Evolutionary conservation across 1,140 invertebrate genomes (phyloP).

Genomic region (Micrasema minimum): DNA sequence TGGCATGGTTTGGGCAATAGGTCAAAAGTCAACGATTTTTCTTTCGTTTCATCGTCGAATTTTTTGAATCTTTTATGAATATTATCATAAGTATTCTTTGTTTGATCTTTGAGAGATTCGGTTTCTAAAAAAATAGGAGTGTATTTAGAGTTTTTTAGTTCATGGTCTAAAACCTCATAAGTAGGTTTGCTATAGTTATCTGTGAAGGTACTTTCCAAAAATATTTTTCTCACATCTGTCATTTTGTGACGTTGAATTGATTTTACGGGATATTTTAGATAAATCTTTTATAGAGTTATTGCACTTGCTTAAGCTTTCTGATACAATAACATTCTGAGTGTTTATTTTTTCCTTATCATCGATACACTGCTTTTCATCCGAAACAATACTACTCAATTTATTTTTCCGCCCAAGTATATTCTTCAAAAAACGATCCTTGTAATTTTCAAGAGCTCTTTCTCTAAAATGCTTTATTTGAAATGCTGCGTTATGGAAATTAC

Average conservation of each 20-base stretch:
- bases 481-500: neutral
- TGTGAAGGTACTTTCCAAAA: neutral
- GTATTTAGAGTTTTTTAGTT: neutral
- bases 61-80: neutral
- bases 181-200: slow-evolving; percentile 26
- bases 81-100: neutral
- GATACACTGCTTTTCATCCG: neutral
- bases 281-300: neutral
- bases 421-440: slow-evolving; percentile 1
- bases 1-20: slow-evolving; percentile 5
- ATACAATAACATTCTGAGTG: neutral
- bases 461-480: no score
- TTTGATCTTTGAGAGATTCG: neutral
- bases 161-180: slow-evolving; percentile 25
- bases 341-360: neutral
- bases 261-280: slow-evolving; percentile 1
- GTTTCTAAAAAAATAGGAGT: neutral
- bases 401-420: slow-evolving; percentile 8
- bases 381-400: neutral
- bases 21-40: slow-evolving; percentile 1
- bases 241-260: neutral
- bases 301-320: neutral
- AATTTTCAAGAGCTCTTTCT: no score
- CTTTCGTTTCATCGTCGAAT: neutral
- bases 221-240: no score